These are phyloP conservation scores for Chelonus formosanus DNA, from an alignment of 2,888 invertebrate species.

Conservation along the genomic window DNA sequence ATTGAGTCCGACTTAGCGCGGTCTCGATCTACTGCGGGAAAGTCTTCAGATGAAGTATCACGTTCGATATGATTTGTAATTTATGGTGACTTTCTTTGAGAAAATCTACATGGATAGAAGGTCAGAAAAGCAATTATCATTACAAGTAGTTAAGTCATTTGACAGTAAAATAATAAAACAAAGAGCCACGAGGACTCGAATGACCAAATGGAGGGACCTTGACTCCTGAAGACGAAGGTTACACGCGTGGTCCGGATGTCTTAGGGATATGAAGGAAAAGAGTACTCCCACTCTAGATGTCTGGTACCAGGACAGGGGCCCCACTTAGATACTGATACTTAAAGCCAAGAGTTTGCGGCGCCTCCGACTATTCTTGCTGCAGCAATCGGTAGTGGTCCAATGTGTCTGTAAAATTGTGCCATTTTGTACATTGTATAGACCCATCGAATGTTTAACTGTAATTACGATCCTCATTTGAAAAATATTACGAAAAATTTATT, in stretches of 20 bases:
- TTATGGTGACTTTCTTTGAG: background rate
- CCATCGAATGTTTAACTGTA: conserved; percentile 5
- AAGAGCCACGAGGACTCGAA: background rate
- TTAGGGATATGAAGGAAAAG: conserved; percentile 28
- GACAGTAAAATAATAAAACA: background rate
- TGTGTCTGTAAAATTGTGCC: conserved; percentile 41
- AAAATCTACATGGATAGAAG: background rate
- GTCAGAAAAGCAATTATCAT: background rate
- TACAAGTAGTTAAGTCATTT: background rate
- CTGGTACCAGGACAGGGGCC: conserved; percentile 46
- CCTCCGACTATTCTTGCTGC: conserved; percentile 60
- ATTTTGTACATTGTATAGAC: conserved; percentile 40
- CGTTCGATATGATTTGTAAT: too few relatives aligned
- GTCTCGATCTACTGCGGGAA: conserved; percentile 38
- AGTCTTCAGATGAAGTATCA: background rate
- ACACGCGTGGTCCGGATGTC: conserved; percentile 18
- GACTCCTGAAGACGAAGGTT: conserved; percentile 23
- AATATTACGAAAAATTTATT: too few relatives aligned
- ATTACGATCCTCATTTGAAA: background rate
- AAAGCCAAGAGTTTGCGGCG: conserved; percentile 53
- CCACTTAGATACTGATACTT: conserved; percentile 61
- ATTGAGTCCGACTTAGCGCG: conserved; percentile 38
- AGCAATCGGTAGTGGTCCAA: conserved; percentile 60
- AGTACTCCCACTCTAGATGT: conserved; percentile 42
- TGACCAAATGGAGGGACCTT: conserved; percentile 27